These are phyloP conservation scores for Xenopus laevis DNA, from an alignment of 2,113 vertebrate genomes.

Conservation along the genomic window DNA sequence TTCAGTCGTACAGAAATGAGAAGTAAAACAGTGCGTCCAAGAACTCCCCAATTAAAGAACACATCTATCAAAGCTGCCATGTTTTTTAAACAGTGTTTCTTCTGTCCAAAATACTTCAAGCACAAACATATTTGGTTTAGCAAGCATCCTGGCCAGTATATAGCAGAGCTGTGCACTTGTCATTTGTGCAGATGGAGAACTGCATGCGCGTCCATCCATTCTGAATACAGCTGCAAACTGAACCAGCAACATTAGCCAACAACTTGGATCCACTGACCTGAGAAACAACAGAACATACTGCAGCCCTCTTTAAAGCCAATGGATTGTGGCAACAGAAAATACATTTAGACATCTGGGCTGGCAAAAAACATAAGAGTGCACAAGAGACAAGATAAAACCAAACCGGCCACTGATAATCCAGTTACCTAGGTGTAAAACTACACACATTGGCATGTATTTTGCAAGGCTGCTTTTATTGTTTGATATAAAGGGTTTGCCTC, in stretches of 20 bases:
- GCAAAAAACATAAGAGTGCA: neutral
- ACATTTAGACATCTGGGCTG: neutral
- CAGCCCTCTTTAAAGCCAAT: neutral
- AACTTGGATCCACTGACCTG: slow-evolving; percentile 30
- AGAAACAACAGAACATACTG: neutral
- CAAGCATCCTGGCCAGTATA: slow-evolving; percentile 35
- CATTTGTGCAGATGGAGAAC: slow-evolving; percentile 36
- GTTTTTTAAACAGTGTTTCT: slow-evolving; percentile 33
- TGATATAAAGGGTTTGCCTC: no score
- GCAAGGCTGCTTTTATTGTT: no score
- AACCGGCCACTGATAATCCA: no score
- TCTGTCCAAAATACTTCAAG: slow-evolving; percentile 44
- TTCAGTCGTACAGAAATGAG: slow-evolving; percentile 33
- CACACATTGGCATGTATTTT: no score
- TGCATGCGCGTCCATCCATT: slow-evolving; percentile 32
- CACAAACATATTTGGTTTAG: slow-evolving; percentile 44
- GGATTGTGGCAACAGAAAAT: slow-evolving; percentile 1
- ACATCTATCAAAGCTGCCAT: slow-evolving; percentile 44
- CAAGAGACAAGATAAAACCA: no score
- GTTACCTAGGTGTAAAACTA: no score
- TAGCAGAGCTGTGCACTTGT: slow-evolving; percentile 33
- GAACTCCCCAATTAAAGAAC: slow-evolving; percentile 40
- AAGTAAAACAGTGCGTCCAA: slow-evolving; percentile 20
- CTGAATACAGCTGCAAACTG: slow-evolving; percentile 36
- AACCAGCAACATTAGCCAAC: slow-evolving; percentile 8